Conservation (phyloP, 2,797 vertebrate genomes). For the Sphenodon punctatus region DNA sequence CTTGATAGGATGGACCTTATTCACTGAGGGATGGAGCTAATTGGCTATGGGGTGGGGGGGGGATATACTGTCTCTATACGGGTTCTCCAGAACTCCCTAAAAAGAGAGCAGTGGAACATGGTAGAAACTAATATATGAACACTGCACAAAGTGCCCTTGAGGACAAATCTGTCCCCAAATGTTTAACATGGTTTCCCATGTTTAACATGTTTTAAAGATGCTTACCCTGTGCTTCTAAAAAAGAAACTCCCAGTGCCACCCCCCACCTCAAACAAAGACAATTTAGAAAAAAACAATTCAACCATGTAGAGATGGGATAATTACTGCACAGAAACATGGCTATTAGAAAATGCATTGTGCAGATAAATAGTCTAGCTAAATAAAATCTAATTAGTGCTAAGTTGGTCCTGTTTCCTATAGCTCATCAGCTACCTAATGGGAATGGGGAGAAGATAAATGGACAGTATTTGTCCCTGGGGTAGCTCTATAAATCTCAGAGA, state of each 20-base stretch:
- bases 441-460: not conserved
- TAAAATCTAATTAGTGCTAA: not conserved
- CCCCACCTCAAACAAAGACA: not conserved
- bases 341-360: not conserved
- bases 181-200: not conserved
- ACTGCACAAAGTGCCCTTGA: not conserved
- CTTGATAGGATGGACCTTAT: no score
- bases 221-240: no score
- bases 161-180: not conserved
- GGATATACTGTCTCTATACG: no score
- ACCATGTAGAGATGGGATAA: not conserved
- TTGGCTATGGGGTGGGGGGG: no score
- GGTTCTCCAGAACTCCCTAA: not conserved
- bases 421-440: not conserved
- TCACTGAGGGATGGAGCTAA: no score
- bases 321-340: not conserved
- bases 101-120: not conserved
- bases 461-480: not conserved
- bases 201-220: no score
- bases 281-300: not conserved
- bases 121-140: not conserved
- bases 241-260: no score
- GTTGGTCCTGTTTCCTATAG: not conserved
- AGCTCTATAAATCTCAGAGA: not conserved
- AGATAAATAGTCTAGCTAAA: not conserved